Evolutionary conservation across 2,797 vertebrate species (phyloP).

Genomic region (Oreochromis mossambicus): DNA sequence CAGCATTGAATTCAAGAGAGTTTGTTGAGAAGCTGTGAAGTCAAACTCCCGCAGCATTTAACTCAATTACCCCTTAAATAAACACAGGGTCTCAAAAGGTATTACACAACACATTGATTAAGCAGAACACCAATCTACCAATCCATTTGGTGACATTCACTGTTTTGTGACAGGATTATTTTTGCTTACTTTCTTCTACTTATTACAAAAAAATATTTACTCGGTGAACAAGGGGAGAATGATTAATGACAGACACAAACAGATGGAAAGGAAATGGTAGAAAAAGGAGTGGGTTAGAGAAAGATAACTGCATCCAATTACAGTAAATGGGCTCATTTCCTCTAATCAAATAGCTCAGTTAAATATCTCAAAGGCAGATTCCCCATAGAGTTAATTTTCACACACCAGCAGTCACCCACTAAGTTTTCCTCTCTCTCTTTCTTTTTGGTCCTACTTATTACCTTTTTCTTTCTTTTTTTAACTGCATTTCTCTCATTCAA

Average conservation of each 20-base stretch:
- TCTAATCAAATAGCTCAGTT: slow-evolving; percentile 61
- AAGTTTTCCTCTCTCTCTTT: not conserved
- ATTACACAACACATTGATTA: not conserved
- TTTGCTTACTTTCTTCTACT: slow-evolving; percentile 1
- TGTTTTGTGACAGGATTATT: slow-evolving; percentile 20
- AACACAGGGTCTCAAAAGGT: not conserved
- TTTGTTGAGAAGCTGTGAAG: not conserved
- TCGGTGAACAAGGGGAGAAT: slow-evolving; percentile 5
- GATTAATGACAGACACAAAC: slow-evolving; percentile 8
- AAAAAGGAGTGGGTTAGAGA: slow-evolving; percentile 10
- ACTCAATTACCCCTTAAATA: not conserved
- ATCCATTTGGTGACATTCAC: slow-evolving; percentile 8
- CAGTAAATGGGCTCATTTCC: slow-evolving; percentile 59
- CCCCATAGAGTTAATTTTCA: slow-evolving; percentile 45
- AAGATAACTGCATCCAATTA: slow-evolving; percentile 56
- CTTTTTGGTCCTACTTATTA: not conserved
- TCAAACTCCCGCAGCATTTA: not conserved
- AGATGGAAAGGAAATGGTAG: slow-evolving; percentile 32
- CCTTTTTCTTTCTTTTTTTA: not conserved
- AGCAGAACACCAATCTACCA: not conserved
- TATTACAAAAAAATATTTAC: slow-evolving; percentile 15
- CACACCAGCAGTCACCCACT: slow-evolving; percentile 43
- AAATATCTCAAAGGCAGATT: slow-evolving; percentile 57
- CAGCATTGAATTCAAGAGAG: not conserved
- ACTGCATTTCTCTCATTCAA: not conserved